Base-by-base conservation (phyloP, 1,140 invertebrate species). In the Vanessa atalanta region DNA sequence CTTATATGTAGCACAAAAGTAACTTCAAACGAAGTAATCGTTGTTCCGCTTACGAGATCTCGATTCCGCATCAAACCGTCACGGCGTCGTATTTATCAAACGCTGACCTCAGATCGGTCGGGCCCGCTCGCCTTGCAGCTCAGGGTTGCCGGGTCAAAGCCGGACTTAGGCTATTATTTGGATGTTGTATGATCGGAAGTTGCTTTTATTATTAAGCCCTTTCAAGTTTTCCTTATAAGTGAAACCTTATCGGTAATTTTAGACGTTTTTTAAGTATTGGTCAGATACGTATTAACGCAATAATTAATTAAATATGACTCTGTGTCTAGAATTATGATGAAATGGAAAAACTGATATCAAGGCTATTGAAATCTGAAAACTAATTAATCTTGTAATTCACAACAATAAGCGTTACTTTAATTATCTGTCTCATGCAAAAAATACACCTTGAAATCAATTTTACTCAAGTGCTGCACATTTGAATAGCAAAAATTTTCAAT, bases 31-130 rank as follows among this genome's bases (percentile, higher is more conserved):
- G 57, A 61, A 61, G 43, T 61, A 61, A 61, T 61, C 57, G 57
- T 26, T 61, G 57, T 61, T 61, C 57, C 57, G 57, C 57, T 61
- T 61, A 37, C 31, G 57, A 61, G 57, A 31, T 37, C 57, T 61
- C 57, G 26, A 61, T 61, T 61, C 57, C 57, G 57, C 57, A n/a
- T 53, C 47, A 20, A 61, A 31, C 47, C 48, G 60, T 71, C 70
- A 23, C 31, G 70, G 26, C 48, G 60, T 60, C 64, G 65, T 73
- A 73, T 73, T 73, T 73, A 73, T 73, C 71, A 73, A 73, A 73
- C 65, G 55, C 55, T 43, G 71, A 73, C 71, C 71, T 73, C 55
- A 63, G n/a, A 50, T 31, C 53, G 13, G 65, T n/a, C 51, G 51
- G 51, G 37, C 37, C 63, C 53, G 53, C 55, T 73, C 53, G 71